Evolutionary conservation across 2,797 vertebrate genomes (phyloP), one percentile per base, ranked within the genome.

Genomic region (Melanotaenia nigrans): DNA sequence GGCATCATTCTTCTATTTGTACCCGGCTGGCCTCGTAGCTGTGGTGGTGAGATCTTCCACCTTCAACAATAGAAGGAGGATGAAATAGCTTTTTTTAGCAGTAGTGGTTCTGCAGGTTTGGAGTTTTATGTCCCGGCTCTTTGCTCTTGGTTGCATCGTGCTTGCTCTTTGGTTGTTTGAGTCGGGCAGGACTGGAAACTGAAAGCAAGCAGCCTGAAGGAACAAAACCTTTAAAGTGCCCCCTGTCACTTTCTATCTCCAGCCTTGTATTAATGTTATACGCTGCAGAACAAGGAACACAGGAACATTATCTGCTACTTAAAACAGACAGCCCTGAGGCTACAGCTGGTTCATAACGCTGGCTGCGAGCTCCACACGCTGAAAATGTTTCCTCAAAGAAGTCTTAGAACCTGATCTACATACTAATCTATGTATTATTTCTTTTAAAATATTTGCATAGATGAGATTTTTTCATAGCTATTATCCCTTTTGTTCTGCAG

Each of bases 221-320:
- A 83, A 76, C 68, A 30, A 79, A 83, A 78, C 83, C 73, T 84
- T 83, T 68, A 73, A 84, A 87, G 81, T 84, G 83, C 79, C 79
- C 71, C 65, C 86, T 92, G 87, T 92, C 91, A 90, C 83, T 91
- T 91, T 85, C 68, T 65, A 85, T 92, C 85, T 85, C 63, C 67
- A 77, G 68, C 42, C 33, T 63, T 67, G 64, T 68, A 81, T 82
- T 69, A 83, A 77, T 68, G 45, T 73, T 71, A 69, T 78, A 57
- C 14, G 63, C 69, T 77, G 78, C 74, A 58, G 59, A 84, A 36
- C 61, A 49, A 68, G 28, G 64, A 56, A 58, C 77, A 71, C 54
- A 3, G 65, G 61, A 74, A 71, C 78, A 88, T 85, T 76, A 87
- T 72, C 33, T 54, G 49, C 74, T 42, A 16, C 81, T 84, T 79